These are phyloP conservation scores for Trichomycterus rosablanca DNA, from an alignment of 2,113 vertebrate genomes.

Conservation along the genomic window DNA sequence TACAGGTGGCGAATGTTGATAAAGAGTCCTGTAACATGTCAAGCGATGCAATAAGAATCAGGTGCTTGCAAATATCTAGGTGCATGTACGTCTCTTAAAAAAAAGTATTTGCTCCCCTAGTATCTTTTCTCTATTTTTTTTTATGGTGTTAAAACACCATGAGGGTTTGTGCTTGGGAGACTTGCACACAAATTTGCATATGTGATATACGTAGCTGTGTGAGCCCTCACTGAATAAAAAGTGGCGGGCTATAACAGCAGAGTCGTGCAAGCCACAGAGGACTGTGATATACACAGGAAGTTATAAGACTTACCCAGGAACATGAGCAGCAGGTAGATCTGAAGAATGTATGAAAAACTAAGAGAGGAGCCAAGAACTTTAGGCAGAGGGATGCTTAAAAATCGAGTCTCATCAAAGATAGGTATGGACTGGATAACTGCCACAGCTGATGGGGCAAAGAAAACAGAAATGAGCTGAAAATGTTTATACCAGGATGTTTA, in stretches of 20 bases:
- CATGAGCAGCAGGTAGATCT: conserved; percentile 78
- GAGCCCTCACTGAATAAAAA: too few species aligned
- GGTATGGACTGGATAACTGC: conserved; percentile 86
- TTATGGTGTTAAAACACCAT: too few species aligned
- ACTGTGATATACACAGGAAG: not conserved
- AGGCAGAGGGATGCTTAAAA: conserved; percentile 81
- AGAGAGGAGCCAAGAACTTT: conserved; percentile 75
- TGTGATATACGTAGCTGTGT: too few species aligned
- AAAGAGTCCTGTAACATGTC: conserved; percentile 70
- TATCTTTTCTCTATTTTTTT: too few species aligned
- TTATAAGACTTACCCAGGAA: conserved; percentile 78
- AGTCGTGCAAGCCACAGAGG: too few species aligned
- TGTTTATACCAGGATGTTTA: not conserved
- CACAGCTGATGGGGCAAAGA: conserved; percentile 66
- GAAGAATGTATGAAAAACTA: conserved; percentile 82
- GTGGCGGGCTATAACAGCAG: too few species aligned
- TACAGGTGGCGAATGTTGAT: conserved; percentile 86
- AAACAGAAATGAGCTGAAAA: not conserved
- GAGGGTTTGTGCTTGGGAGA: too few species aligned
- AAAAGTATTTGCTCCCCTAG: too few species aligned
- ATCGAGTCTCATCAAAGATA: conserved; percentile 79
- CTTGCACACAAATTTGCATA: too few species aligned
- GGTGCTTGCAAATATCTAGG: too few species aligned
- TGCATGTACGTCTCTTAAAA: too few species aligned
- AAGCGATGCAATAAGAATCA: not conserved